phyloP scores from a whole-genome alignment of 2,113 vertebrate species.

The Dolichotis patagonum region DNA sequence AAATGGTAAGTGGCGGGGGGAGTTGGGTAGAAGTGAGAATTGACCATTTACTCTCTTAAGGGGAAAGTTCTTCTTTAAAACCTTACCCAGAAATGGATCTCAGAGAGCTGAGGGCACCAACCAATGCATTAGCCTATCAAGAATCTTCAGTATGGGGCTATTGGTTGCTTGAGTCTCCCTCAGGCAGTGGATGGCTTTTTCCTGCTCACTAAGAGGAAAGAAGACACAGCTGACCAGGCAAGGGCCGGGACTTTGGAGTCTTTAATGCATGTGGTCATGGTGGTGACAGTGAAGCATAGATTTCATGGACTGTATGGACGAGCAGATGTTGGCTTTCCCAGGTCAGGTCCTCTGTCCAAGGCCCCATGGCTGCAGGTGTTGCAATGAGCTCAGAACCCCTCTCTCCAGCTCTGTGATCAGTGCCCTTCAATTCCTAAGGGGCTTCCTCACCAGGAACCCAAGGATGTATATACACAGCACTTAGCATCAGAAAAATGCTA shows the following conservation, averaged over 20 bases:
- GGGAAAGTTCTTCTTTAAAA: not conserved
- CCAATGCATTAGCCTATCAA: accelerated
- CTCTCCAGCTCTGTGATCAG: accelerated
- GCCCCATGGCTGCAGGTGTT: accelerated
- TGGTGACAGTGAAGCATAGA: accelerated
- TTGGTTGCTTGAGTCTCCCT: accelerated
- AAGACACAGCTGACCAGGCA: accelerated
- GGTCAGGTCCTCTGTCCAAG: accelerated
- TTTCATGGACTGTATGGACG: accelerated
- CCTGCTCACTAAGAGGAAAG: not conserved
- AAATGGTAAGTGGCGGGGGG: not conserved
- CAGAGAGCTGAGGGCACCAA: accelerated
- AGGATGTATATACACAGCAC: accelerated
- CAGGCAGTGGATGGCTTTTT: accelerated
- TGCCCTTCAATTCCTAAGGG: accelerated
- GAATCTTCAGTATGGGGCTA: accelerated
- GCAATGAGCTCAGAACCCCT: not conserved
- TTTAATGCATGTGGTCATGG: accelerated
- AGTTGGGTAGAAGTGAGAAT: not conserved
- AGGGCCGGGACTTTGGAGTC: not conserved
- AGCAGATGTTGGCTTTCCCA: too few species aligned
- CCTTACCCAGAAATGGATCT: not conserved
- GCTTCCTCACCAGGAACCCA: accelerated
- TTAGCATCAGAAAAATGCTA: accelerated
- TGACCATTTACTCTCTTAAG: not conserved